Evolutionary conservation across 2,797 vertebrate genomes (phyloP).

Genomic region (Esox lucius): DNA sequence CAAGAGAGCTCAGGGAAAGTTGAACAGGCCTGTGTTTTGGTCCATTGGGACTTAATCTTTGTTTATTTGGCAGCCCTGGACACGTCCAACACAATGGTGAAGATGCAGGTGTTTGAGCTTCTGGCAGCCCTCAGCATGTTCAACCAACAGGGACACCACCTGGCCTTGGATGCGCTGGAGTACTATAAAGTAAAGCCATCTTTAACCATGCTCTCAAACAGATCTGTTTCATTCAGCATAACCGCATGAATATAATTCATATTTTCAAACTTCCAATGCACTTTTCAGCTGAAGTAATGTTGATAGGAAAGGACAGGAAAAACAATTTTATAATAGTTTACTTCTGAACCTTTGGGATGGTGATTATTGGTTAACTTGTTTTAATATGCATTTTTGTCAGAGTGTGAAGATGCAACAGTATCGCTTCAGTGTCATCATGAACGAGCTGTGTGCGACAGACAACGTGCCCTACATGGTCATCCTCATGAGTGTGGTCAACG

Average conservation of each 20-base stretch:
- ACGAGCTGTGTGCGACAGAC: constrained; percentile 78
- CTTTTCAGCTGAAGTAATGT: background rate
- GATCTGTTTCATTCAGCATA: background rate
- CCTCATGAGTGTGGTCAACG: constrained; percentile 84
- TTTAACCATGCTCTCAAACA: background rate
- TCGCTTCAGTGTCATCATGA: constrained; percentile 87
- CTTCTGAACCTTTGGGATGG: background rate
- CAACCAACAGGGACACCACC: constrained; percentile 73
- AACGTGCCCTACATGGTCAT: constrained; percentile 81
- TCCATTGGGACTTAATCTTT: background rate
- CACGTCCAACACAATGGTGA: constrained; percentile 89
- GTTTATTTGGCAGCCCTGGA: constrained; percentile 77
- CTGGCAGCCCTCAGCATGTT: constrained; percentile 85
- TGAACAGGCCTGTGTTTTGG: background rate
- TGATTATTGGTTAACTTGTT: background rate
- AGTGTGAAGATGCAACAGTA: constrained; percentile 84
- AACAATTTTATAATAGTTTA: background rate
- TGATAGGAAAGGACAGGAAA: background rate
- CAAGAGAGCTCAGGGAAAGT: background rate
- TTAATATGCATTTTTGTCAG: constrained; percentile 54
- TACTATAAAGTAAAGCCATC: constrained; percentile 81
- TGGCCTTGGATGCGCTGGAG: constrained; percentile 83
- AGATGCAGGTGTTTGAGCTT: constrained; percentile 90
- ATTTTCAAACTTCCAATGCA: constrained; percentile 1
- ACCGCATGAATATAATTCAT: background rate